phyloP scores from a whole-genome alignment of 2,797 vertebrate species.

The Periophthalmus magnuspinnatus region DNA sequence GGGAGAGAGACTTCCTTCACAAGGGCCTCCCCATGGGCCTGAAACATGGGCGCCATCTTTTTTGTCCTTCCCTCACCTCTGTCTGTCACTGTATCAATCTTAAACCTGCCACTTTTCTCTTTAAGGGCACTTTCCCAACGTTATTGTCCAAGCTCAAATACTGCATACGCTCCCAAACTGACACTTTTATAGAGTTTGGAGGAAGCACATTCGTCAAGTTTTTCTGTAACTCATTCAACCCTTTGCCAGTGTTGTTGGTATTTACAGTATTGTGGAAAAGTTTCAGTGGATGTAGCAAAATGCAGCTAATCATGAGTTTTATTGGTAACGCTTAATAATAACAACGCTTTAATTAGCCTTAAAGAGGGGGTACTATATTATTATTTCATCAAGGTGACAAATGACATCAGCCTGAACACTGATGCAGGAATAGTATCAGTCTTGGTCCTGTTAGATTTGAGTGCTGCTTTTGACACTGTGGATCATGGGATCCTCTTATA shows the following conservation, averaged over 20 bases:
- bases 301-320: neutral
- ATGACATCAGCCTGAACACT: too few species aligned
- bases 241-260: neutral
- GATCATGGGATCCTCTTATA: too few species aligned
- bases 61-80: conserved; percentile 30
- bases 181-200: neutral
- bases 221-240: neutral
- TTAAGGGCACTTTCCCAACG: conserved; percentile 5
- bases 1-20: conserved; percentile 42
- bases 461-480: too few species aligned
- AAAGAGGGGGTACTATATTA: too few species aligned
- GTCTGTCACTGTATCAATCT: conserved; percentile 16
- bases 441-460: too few species aligned
- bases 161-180: neutral
- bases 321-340: neutral
- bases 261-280: neutral
- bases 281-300: neutral
- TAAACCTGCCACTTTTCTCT: neutral
- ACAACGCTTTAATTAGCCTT: too few species aligned
- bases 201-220: neutral
- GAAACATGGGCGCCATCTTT: conserved; percentile 16
- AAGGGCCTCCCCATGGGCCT: conserved; percentile 34
- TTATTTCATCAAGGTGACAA: too few species aligned
- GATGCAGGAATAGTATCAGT: too few species aligned
- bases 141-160: conserved; percentile 8